Conservation (phyloP, 2,113 vertebrate species). For the Leiothrix lutea region DNA sequence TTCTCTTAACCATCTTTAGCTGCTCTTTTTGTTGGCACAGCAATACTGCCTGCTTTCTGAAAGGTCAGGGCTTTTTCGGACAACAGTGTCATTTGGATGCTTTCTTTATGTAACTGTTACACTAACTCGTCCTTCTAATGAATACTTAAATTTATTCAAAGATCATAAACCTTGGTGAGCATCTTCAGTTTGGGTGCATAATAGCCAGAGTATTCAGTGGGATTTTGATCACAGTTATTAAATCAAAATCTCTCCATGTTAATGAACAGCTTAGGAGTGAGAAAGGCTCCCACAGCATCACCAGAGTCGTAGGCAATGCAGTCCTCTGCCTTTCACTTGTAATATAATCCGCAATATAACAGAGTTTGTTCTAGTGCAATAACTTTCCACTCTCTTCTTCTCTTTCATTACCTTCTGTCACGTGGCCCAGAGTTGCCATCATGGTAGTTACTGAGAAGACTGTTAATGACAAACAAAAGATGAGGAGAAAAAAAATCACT, state of each 20-base stretch:
- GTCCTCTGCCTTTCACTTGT: constrained; percentile 40
- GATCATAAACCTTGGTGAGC: constrained; percentile 54
- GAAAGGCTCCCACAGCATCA: neutral
- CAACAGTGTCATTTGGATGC: constrained; percentile 38
- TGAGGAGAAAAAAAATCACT: neutral
- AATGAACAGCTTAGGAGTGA: constrained; percentile 13
- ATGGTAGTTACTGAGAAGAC: constrained; percentile 6
- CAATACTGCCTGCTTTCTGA: constrained; percentile 12
- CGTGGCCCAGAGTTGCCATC: neutral
- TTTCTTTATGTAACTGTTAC: constrained; percentile 35
- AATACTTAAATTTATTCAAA: constrained; percentile 57
- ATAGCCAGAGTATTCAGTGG: constrained; percentile 27
- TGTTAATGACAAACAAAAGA: constrained; percentile 51
- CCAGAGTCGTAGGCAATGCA: neutral
- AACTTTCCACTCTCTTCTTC: constrained; percentile 38
- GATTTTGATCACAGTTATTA: constrained; percentile 59
- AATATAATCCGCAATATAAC: constrained; percentile 54
- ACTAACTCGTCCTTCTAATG: constrained; percentile 33
- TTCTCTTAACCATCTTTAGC: neutral
- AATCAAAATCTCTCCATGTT: constrained; percentile 48
- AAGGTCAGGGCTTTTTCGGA: constrained; percentile 53
- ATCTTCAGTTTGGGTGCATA: constrained; percentile 39
- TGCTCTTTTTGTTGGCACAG: constrained; percentile 43
- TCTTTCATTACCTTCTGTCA: constrained; percentile 47
- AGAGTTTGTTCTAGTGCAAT: constrained; percentile 60